Evolutionary conservation across 2,888 invertebrate species (phyloP).

Genomic region (Melipona bicolor): DNA sequence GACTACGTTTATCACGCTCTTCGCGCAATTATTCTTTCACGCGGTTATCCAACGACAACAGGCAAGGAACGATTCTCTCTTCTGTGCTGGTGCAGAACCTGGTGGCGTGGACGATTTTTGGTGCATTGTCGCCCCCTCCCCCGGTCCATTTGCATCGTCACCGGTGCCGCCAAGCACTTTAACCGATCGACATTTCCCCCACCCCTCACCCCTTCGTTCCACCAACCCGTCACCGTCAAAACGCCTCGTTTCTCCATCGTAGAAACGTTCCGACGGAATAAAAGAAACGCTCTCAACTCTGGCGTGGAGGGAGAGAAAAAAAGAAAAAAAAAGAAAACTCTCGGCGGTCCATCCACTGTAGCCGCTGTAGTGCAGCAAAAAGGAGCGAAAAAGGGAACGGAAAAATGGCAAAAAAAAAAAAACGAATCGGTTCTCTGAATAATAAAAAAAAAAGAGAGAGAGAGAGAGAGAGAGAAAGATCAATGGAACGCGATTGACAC

Average conservation of each 20-base stretch:
- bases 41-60: not conserved
- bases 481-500: conserved; percentile 61
- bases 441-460: not conserved
- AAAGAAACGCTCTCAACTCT: conserved; percentile 27
- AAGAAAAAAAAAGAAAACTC: conserved; percentile 12
- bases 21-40: no score
- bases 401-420: not conserved
- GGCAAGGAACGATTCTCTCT: not conserved
- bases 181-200: conserved; percentile 31
- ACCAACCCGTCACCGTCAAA: not conserved
- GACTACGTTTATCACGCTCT: no score
- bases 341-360: not conserved
- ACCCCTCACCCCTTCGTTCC: not conserved
- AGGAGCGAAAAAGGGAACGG: not conserved
- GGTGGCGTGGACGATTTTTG: not conserved
- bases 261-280: conserved; percentile 10
- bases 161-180: conserved; percentile 10
- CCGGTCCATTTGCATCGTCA: conserved; percentile 18
- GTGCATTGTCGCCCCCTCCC: not conserved
- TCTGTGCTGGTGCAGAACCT: not conserved
- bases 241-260: conserved; percentile 3
- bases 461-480: conserved; percentile 24
- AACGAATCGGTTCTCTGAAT: not conserved
- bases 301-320: not conserved
- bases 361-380: not conserved